These are phyloP conservation scores for Panagrolaimus sp. DNA, from an alignment of 1,140 invertebrate species.

Conservation along the genomic window DNA sequence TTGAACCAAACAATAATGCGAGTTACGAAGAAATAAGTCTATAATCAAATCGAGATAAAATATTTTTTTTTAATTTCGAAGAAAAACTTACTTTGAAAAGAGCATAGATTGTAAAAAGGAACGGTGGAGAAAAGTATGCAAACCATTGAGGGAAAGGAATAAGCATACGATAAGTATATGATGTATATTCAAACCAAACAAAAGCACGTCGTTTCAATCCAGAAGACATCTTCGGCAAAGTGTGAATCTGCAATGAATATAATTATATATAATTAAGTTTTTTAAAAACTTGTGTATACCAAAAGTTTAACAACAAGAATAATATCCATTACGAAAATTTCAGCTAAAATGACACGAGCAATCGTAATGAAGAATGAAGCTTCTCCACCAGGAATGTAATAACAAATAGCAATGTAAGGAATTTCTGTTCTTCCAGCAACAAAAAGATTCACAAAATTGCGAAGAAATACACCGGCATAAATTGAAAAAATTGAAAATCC, in stretches of 20 bases:
- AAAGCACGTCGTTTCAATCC: not conserved
- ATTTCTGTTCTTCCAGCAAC: not conserved
- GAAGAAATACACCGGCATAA: not conserved
- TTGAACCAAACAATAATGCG: constrained; percentile 11
- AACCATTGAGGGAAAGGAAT: not conserved
- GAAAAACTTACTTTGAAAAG: constrained; percentile 2
- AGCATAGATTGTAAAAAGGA: not conserved
- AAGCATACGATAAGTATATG: not conserved
- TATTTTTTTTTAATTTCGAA: not conserved
- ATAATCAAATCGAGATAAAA: not conserved
- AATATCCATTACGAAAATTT: constrained; percentile 9
- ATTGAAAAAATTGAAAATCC: not conserved
- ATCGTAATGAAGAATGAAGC: not conserved
- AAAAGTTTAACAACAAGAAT: not conserved
- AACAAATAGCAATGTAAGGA: not conserved
- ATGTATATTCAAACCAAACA: constrained; percentile 2
- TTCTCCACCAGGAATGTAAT: not conserved
- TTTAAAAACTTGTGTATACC: not conserved
- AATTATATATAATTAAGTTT: too few species aligned
- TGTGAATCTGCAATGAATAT: too few species aligned
- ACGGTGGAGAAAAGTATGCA: not conserved
- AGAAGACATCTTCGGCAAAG: not conserved
- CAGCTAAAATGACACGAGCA: not conserved
- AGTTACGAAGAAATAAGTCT: not conserved
- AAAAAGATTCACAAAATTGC: not conserved